Base-by-base conservation (phyloP, 2,888 invertebrate genomes). In the Julus scanicus region DNA sequence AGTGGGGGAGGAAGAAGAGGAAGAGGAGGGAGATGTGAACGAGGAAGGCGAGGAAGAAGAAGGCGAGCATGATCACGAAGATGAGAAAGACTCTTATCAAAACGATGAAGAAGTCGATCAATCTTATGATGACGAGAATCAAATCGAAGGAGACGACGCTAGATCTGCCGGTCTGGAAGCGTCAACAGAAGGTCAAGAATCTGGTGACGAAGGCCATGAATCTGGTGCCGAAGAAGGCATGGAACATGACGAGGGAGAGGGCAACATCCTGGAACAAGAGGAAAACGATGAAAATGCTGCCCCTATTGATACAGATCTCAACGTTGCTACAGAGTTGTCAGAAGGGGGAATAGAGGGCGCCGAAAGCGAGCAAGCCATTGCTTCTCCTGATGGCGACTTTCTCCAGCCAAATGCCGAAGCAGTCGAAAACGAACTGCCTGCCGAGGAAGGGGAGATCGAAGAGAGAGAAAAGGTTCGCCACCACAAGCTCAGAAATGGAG, bases 1-100 rank as follows among this genome's bases (percentile, higher is more conserved):
- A 6, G 89, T 84, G 5, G 86, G 89, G n/a, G 89, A 89, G 37
- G 89, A 89, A 83, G 89, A 90, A 20, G 90, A 90, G 53, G 90
- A 87, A 17, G 71, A 53, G 15, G 85, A 85, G n/a, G 88, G 44
- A 9, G 86, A 57, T 17, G 63, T 29, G n/a, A 63, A 80, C 11
- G 71, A 89, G 88, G 84, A 89, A 87, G 86, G 89, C 86, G 88
- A 89, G 86, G 87, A 90, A 88, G 84, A 90, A 88, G 89, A 90
- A 40, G 89, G 89, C 44, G 90, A 90, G 44, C 90, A 88, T 49
- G 90, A 90, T 11, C 88, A 89, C 48, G 89, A 90, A 17, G 86
- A 86, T 86, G 88, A 57, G 17, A 84, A 84, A 80, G 86, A 84
- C 40, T 71, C 85, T 6, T 48, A 15, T 57, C 53, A 17, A 29